Conservation (phyloP, 2,888 invertebrate genomes). For the Aspidapion aeneum region DNA sequence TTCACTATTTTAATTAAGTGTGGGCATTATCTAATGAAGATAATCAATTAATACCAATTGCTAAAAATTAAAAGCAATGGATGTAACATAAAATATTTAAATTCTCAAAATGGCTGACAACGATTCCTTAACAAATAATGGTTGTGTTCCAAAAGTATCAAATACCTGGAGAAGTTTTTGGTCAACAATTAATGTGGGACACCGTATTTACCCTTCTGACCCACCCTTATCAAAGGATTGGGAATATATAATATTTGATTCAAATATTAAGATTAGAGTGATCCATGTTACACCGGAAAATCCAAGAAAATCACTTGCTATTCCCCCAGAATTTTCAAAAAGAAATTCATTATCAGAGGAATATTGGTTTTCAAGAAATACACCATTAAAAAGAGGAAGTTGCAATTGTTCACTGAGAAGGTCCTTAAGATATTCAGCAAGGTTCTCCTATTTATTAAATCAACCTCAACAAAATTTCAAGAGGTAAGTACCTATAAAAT, state of each 20-base stretch:
- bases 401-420: constrained; percentile 47
- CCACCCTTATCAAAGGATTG: constrained; percentile 41
- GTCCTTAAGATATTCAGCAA: constrained; percentile 42
- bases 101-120: constrained; percentile 35
- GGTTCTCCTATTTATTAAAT: constrained; percentile 38
- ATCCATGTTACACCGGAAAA: constrained; percentile 41
- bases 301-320: constrained; percentile 26
- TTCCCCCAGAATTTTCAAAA: constrained; percentile 31
- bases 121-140: constrained; percentile 21
- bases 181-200: constrained; percentile 34
- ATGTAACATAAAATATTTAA: constrained; percentile 35
- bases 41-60: constrained; percentile 16
- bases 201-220: constrained; percentile 41
- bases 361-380: constrained; percentile 50
- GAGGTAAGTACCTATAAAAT: no score
- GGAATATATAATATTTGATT: constrained; percentile 42
- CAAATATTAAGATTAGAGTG: constrained; percentile 40
- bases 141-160: constrained; percentile 36
- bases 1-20: constrained; percentile 12
- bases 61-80: constrained; percentile 30
- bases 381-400: constrained; percentile 43
- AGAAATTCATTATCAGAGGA: constrained; percentile 46
- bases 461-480: no score
- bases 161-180: constrained; percentile 32
- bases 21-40: constrained; percentile 16